These are phyloP conservation scores for Cephus pygmeus DNA, from an alignment of 2,888 invertebrate species.

Conservation along the genomic window DNA sequence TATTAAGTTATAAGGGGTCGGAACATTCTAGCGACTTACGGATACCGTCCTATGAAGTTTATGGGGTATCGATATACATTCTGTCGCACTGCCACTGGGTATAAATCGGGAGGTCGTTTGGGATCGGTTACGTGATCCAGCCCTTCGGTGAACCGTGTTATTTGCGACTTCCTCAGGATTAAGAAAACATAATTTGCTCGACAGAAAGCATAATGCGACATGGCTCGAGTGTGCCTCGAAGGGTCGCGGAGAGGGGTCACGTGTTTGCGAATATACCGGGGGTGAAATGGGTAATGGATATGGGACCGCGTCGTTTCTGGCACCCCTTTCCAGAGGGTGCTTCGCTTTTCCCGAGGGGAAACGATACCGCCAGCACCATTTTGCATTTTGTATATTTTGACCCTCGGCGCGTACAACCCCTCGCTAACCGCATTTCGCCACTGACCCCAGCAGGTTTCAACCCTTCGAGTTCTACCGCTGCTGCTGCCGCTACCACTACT, in stretches of 20 bases:
- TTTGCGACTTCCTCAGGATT: slow-evolving; percentile 22
- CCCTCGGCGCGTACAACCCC: slow-evolving; percentile 28
- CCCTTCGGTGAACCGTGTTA: not conserved
- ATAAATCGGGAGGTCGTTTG: not conserved
- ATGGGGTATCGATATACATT: not conserved
- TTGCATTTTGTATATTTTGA: slow-evolving; percentile 40
- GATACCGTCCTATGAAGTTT: not conserved
- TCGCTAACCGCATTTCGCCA: slow-evolving; percentile 20
- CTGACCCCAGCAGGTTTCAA: not conserved
- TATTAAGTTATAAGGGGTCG: not conserved
- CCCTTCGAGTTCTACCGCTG: not conserved
- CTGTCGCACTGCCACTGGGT: not conserved
- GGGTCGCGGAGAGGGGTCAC: slow-evolving; percentile 31
- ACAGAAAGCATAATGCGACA: slow-evolving; percentile 8
- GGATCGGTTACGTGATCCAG: not conserved
- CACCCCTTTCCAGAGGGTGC: slow-evolving; percentile 13
- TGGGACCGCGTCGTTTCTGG: slow-evolving; percentile 28
- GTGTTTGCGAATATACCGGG: slow-evolving; percentile 39
- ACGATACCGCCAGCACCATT: slow-evolving; percentile 29
- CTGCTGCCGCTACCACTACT: not conserved
- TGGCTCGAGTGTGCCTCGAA: not conserved
- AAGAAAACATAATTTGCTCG: slow-evolving; percentile 43
- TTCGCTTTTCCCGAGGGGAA: slow-evolving; percentile 4
- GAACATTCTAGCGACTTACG: not conserved
- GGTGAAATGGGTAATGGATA: slow-evolving; percentile 51